phyloP scores from a whole-genome alignment of 2,888 invertebrate genomes.

The Agriotes lineatus region DNA sequence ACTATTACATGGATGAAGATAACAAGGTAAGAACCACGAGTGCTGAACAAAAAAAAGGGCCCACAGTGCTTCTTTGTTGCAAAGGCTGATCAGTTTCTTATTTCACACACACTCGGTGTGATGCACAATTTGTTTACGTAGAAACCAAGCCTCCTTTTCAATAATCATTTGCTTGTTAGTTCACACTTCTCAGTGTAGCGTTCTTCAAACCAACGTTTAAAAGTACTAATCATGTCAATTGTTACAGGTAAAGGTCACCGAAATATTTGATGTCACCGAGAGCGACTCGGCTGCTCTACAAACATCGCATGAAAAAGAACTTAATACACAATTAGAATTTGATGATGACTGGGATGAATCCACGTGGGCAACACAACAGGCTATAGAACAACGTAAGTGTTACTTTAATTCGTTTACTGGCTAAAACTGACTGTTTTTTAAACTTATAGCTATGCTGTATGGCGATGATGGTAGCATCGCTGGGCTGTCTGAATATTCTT shows the following conservation, averaged over 20 bases:
- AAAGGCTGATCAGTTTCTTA: too few species aligned
- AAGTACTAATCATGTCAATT: too few species aligned
- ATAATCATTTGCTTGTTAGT: neutral
- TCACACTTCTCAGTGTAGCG: too few species aligned
- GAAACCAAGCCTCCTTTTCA: too few species aligned
- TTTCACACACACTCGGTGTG: too few species aligned
- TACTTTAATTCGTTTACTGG: neutral
- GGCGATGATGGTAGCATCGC: conserved; percentile 57
- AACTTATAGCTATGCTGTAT: conserved; percentile 14
- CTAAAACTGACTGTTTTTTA: neutral
- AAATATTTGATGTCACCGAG: conserved; percentile 90
- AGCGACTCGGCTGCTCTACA: conserved; percentile 77
- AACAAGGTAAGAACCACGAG: conserved; percentile 86
- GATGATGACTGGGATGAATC: conserved; percentile 74
- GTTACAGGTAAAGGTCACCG: conserved; percentile 83
- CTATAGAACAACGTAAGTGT: conserved; percentile 28
- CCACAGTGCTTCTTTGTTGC: too few species aligned
- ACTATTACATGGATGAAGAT: conserved; percentile 90
- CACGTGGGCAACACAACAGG: conserved; percentile 15
- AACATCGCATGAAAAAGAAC: conserved; percentile 72
- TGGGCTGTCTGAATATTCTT: conserved; percentile 66
- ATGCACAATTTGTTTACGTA: too few species aligned
- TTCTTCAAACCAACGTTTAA: too few species aligned
- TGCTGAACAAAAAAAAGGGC: too few species aligned
- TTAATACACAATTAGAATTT: conserved; percentile 75